A percentile compares a stretch with the other conserved stretches of the same genome.
Evolutionary conservation across 2,797 vertebrate genomes (phyloP).

Genomic region (Alauda arvensis): DNA sequence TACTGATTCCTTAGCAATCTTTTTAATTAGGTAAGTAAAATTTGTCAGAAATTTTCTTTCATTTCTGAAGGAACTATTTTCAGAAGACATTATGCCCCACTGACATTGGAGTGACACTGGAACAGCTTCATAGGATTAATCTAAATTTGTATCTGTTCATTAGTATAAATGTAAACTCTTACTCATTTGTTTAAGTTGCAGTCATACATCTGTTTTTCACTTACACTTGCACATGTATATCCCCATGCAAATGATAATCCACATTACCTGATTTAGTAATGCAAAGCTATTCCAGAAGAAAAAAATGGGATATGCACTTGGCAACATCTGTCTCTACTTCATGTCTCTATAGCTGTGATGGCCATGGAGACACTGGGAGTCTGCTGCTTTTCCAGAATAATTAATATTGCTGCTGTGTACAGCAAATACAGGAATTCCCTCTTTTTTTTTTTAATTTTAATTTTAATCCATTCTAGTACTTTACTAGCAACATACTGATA

Average conservation of each 20-base stretch:
- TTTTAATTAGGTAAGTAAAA: not conserved
- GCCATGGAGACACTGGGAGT: not conserved
- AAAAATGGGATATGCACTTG: not conserved
- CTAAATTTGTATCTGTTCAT: not conserved
- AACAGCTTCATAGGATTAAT: not conserved
- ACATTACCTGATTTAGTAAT: not conserved
- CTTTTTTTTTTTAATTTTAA: not conserved
- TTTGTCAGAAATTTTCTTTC: not conserved
- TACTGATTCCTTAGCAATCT: not conserved
- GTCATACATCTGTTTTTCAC: not conserved
- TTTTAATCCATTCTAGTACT: not conserved
- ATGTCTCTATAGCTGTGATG: rapidly evolving
- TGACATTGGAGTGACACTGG: not conserved
- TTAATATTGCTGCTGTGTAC: not conserved
- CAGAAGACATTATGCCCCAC: not conserved
- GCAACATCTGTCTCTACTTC: not conserved
- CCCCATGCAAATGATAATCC: not conserved
- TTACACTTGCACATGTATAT: not conserved
- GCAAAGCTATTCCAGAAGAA: not conserved
- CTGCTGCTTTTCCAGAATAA: not conserved
- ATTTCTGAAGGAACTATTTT: not conserved
- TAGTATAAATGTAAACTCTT: not conserved
- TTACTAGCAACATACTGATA: not conserved
- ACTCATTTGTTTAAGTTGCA: not conserved
- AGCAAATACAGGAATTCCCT: not conserved